These are phyloP conservation scores for Antitype chi DNA, from an alignment of 2,888 invertebrate species.

Conservation along the genomic window DNA sequence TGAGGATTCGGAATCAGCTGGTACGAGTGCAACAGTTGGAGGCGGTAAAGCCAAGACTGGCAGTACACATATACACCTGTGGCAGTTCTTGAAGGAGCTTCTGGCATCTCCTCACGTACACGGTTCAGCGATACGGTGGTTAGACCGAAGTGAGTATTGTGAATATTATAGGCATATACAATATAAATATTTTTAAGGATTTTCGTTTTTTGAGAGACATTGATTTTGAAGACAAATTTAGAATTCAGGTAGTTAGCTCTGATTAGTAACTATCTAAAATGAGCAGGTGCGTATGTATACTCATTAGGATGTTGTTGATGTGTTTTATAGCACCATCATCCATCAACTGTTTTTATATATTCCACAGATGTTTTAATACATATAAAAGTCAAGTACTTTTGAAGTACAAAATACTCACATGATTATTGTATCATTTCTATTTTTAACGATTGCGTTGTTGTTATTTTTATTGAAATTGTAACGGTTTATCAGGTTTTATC, in stretches of 20 bases:
- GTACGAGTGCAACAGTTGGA: slow-evolving; percentile 75
- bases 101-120: slow-evolving; percentile 96
- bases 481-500: slow-evolving; percentile 51
- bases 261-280: background rate
- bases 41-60: slow-evolving; percentile 88
- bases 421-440: slow-evolving; percentile 64
- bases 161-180: background rate
- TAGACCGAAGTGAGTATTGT: slow-evolving; percentile 93
- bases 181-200: background rate
- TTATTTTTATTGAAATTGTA: slow-evolving; percentile 45
- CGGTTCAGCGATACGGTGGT: slow-evolving; percentile 99
- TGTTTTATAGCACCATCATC: too few species aligned
- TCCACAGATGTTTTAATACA: background rate
- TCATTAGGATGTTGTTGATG: too few species aligned
- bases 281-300: too few species aligned
- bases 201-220: slow-evolving; percentile 35
- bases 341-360: too few species aligned
- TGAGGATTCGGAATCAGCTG: slow-evolving; percentile 90
- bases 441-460: slow-evolving; percentile 59
- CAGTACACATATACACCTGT: slow-evolving; percentile 98
- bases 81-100: slow-evolving; percentile 99
- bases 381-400: slow-evolving; percentile 26
- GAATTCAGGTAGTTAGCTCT: background rate
- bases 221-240: too few species aligned
- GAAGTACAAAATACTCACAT: slow-evolving; percentile 9